Base-by-base conservation (phyloP, 2,888 invertebrate genomes). In the Agonopterix heracliana region DNA sequence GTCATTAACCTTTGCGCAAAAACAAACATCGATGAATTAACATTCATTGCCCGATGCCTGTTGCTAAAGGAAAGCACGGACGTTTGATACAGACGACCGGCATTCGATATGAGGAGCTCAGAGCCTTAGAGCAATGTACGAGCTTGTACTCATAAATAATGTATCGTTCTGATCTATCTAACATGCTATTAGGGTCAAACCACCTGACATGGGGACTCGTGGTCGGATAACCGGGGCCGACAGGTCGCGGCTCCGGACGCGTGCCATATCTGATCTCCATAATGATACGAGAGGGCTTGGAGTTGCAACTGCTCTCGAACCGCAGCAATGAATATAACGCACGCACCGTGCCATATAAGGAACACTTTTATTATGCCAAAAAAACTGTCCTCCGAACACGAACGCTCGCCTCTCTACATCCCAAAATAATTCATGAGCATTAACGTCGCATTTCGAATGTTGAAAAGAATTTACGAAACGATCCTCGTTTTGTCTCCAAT, bases 211-310 rank as follows among this genome's bases (percentile, higher is more conserved):
- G 58, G 61, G 26, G 59, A 60, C 52, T 51, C 50, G 50, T 54
- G 57, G 54, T 55, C 60, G 63, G 64, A 62, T 66, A 67, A 69
- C 60, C 58, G 55, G 50, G 55, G 57, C 47, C 48, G 65, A 66
- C 66, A 56, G 60, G 60, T 65, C 66, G 63, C 53, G 51, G 61
- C 56, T 60, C 60, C 58, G 57, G 58, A 55, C 66, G 55, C 59
- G 61, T 56, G 56, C 59, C 63, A 54, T 73, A 68, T 71, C 71
- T 65, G 69, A 73, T 69, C 65, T 57, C 60, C 66, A 74, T 74
- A 78, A 77, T 74, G 69, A 78, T 72, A 50, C 60, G 49, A 43
- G 13, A 11, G 34, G 44, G 42, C 26, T 26, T 26, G 5, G 3
- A 26, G 7, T 26, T 26, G 26, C 26, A 26, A 26, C 26, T 26